Evolutionary conservation across 1,140 invertebrate genomes (phyloP), one percentile per base, ranked within the genome.

Genomic region (Drosophila erecta): DNA sequence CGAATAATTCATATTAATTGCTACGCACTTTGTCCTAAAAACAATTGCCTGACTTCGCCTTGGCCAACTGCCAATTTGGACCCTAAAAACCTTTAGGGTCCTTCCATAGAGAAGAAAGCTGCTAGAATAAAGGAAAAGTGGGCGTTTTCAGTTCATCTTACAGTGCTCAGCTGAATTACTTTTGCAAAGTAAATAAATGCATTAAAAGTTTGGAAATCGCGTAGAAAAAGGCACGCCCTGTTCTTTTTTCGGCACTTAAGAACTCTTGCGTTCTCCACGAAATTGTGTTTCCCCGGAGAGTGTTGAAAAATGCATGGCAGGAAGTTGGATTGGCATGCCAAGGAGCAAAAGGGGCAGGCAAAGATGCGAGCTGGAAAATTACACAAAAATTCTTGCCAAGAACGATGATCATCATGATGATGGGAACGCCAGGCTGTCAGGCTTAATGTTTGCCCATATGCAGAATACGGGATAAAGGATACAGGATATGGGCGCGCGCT

Each of bases 251-350:
- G 53, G 46, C 73, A 67, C 74, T 67, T 51, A 22, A 44, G 11
- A 50, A 53, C 54, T 76, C 20, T 14, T 41, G 37, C 30, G 17
- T 55, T 44, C 27, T 41, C 14, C 5, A 50, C 64, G 24, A 69
- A 70, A 70, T 50, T 44, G 24, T 50, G 54, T 33, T 62, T 53
- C 49, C 35, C 43, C 14, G 44, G 44, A 47, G 47, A 75, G 73
- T 53, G 71, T 50, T 77, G 56, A 69, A 76, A 76, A 77, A 76
- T 77, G 73, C 73, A 76, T 76, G 74, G 56, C 74, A 61, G 50
- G 64, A 51, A 50, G 72, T 50, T 53, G 47, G 43, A 40, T 15
- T 35, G 62, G 70, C 49, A 10, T 27, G 49, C 56, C 50, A 67
- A 76, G 40, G 41, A 54, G 54, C 38, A n/a, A 67, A 50, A 12